Evolutionary conservation across 1,140 invertebrate species (phyloP).

Genomic region (Heliconius congener): DNA sequence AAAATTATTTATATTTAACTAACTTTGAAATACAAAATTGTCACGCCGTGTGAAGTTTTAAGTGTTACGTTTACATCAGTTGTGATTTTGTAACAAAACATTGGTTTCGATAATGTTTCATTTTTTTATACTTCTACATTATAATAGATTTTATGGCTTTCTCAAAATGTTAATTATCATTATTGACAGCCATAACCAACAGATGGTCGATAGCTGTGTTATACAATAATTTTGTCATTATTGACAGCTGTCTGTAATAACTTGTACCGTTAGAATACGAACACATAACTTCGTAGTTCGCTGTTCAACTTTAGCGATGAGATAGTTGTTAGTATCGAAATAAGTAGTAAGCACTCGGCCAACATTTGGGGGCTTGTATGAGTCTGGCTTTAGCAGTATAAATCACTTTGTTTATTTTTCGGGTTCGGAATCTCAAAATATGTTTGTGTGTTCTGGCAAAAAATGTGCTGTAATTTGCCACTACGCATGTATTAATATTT

Average conservation of each 20-base stretch:
- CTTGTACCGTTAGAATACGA: conserved; percentile 3
- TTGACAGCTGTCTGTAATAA: conserved; percentile 7
- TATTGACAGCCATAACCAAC: not conserved
- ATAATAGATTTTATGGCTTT: not conserved
- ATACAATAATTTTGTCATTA: conserved; percentile 8
- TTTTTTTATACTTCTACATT: not conserved
- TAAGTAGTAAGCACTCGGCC: not conserved
- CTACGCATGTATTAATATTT: not conserved
- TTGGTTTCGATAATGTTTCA: not conserved
- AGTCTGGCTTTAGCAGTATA: not conserved
- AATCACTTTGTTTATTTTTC: not conserved
- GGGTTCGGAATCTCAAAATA: not conserved
- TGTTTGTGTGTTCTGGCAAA: not conserved
- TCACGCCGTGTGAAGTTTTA: not conserved
- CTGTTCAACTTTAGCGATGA: not conserved
- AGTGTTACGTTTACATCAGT: not conserved
- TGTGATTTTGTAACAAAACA: not conserved
- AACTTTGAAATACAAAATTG: not conserved
- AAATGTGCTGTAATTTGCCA: not conserved
- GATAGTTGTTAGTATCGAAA: not conserved
- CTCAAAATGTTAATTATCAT: not conserved
- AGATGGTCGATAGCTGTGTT: not conserved
- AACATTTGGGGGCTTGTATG: not conserved
- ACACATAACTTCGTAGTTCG: not conserved
- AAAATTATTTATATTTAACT: conserved; percentile 8